Evolutionary conservation across 2,113 vertebrate genomes (phyloP), one percentile per base, ranked within the genome.

Genomic region (Hippocampus zosterae): DNA sequence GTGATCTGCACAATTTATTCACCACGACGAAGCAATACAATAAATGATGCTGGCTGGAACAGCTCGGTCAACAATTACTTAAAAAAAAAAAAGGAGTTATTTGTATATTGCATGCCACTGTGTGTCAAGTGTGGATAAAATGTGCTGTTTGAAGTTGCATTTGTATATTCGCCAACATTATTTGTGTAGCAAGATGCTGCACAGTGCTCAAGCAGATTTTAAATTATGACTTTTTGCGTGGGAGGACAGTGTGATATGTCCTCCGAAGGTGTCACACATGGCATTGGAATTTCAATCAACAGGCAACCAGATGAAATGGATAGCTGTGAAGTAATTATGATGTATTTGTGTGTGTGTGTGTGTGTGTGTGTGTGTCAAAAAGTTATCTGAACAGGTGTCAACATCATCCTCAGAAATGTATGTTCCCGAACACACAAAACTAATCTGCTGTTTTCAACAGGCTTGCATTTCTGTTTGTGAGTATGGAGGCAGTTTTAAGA

Each of bases 281-380:
- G 21, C 21, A 40, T 7, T 23, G 62, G 12, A 42, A 64, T 13
- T 42, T 42, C 11, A 42, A 64, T 64, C 40, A 44, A 44, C 21
- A 62, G 55, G 52, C 48, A 57, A 62, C 10, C 3, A 0, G 5
- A 52, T 56, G 67, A 27, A 69, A 29, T n/a, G 37, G 62, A 37
- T 55, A 27, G 29, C 52, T 48, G 19, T 48, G 65, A 61, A 23
- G 61, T 69, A 65, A 73, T 59, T 69, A 67, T 50, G 52, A 25
- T 42, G 67, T 18, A 66, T 5, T 1, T 52, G 23, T 50, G 65
- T 33, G 44, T 29, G 41, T 23, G 63, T 46, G 11, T 23, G 0
- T 23, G 12, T 13, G 10, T 19, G 37, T 40, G 5, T 8, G 7
- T 71, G 29, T 19, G 55, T 6, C 7, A 42, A 44, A 66, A 66